Evolutionary conservation across 2,113 vertebrate species (phyloP).

Genomic region (Ailuropoda melanoleuca): DNA sequence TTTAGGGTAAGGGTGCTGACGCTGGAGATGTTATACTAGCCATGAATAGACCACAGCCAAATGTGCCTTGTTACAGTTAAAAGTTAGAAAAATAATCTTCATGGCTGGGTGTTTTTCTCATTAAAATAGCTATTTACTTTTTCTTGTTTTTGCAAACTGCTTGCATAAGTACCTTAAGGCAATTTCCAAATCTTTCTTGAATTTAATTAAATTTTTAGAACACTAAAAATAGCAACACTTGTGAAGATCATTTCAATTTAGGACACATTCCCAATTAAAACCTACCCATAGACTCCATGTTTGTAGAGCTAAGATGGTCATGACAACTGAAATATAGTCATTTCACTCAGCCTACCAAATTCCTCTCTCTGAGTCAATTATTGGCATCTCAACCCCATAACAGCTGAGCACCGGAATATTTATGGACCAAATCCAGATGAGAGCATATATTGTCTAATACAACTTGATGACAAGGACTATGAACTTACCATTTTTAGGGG

Average conservation of each 20-base stretch:
- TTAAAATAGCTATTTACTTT: constrained; percentile 63
- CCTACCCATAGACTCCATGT: neutral
- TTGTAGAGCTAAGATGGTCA: neutral
- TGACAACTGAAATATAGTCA: neutral
- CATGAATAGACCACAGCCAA: neutral
- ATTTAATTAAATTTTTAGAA: constrained; percentile 65
- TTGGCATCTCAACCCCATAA: neutral
- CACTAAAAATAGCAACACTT: constrained; percentile 47
- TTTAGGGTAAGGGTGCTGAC: neutral
- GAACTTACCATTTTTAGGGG: neutral
- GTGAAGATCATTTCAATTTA: constrained; percentile 32
- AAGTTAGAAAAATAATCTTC: constrained; percentile 51
- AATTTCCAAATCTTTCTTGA: constrained; percentile 61
- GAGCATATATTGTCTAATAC: neutral
- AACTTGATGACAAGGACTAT: neutral
- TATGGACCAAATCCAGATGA: neutral
- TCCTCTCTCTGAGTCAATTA: neutral
- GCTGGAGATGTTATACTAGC: neutral
- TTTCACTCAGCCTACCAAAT: neutral
- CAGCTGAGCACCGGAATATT: constrained; percentile 4
- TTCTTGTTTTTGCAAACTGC: constrained; percentile 52
- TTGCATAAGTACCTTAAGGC: constrained; percentile 29
- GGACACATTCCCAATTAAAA: constrained; percentile 36
- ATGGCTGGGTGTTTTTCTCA: constrained; percentile 39
- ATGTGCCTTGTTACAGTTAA: neutral